A percentile compares a stretch with the other conserved stretches of the same genome.
Evolutionary conservation across 2,113 vertebrate genomes (phyloP).

Genomic region (Ornithorhynchus anatinus): DNA sequence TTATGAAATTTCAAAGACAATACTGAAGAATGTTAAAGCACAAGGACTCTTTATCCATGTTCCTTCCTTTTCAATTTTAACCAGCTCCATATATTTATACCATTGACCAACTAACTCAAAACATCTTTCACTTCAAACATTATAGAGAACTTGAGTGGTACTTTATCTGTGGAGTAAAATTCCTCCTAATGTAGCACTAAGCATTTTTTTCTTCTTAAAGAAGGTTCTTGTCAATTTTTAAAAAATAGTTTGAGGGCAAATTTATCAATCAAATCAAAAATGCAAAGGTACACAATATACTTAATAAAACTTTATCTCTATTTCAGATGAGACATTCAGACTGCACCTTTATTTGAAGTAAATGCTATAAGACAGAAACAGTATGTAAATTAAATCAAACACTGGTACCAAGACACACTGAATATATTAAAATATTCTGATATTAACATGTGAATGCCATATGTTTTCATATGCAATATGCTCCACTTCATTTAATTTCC

Average conservation of each 20-base stretch:
- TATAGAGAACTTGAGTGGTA: neutral
- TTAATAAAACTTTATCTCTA: neutral
- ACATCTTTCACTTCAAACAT: neutral
- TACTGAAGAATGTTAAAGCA: conserved; percentile 22
- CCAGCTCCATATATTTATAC: too few relatives aligned
- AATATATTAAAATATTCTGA: neutral
- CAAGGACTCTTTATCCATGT: neutral
- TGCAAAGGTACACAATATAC: neutral
- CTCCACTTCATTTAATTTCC: neutral
- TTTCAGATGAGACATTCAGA: neutral
- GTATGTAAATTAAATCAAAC: neutral
- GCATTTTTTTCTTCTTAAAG: too few relatives aligned
- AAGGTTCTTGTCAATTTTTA: neutral
- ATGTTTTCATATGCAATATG: neutral
- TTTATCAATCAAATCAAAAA: neutral
- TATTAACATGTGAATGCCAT: neutral
- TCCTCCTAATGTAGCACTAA: too few relatives aligned
- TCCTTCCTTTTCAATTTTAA: neutral
- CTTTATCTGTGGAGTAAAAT: too few relatives aligned
- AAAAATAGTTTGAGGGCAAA: neutral
- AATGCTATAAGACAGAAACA: conserved; percentile 21
- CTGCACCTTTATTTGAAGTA: neutral
- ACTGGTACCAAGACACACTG: neutral
- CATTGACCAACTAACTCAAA: neutral
- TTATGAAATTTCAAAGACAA: conserved; percentile 36